Evolutionary conservation across 2,888 invertebrate genomes (phyloP).

Genomic region (Amorpha juglandis): DNA sequence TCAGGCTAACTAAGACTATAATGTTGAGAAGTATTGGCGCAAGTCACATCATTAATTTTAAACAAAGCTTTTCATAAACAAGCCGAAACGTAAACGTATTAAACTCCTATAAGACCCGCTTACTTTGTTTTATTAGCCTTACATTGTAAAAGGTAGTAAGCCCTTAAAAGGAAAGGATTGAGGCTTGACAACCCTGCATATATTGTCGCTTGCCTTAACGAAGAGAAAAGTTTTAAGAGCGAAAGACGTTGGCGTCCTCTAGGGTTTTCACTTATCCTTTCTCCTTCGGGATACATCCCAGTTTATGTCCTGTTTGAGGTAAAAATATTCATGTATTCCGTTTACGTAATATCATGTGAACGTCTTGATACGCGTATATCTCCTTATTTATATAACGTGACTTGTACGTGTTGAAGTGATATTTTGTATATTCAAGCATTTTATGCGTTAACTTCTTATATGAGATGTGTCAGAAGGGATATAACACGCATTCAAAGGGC

Average conservation of each 20-base stretch:
- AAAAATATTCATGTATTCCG: constrained; percentile 56
- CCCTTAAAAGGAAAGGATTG: constrained; percentile 21
- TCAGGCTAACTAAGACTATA: too few relatives aligned
- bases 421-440: not conserved
- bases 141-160: constrained; percentile 5
- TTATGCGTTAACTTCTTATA: not conserved
- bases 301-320: constrained; percentile 36
- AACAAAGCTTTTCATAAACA: not conserved
- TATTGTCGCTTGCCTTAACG: constrained; percentile 10
- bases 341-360: constrained; percentile 36
- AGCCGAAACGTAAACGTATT: not conserved
- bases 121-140: constrained; percentile 2
- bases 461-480: not conserved
- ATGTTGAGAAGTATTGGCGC: not conserved
- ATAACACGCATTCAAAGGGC: not conserved
- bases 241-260: not conserved
- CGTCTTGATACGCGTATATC: constrained; percentile 36
- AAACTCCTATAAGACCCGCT: not conserved
- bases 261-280: constrained; percentile 17
- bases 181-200: constrained; percentile 12
- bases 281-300: constrained; percentile 33
- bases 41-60: not conserved
- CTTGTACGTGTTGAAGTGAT: not conserved
- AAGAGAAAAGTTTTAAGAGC: constrained; percentile 7
- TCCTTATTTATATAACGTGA: constrained; percentile 35